phyloP scores from a whole-genome alignment of 2,113 vertebrate species.

The Alexandromys fortis region DNA sequence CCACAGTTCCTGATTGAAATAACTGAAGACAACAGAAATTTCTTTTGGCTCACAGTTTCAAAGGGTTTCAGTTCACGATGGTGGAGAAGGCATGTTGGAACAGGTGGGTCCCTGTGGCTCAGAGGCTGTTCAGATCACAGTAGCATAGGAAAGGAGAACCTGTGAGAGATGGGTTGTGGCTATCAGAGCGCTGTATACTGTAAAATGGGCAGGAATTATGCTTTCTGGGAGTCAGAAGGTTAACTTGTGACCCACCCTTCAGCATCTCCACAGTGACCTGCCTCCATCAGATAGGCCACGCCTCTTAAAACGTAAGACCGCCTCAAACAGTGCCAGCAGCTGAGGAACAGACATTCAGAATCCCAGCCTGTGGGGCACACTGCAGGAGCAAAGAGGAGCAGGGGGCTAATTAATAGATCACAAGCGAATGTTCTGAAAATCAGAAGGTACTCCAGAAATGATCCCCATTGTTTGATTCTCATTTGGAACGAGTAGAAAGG shows the following conservation, averaged over 20 bases:
- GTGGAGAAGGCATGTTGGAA: background rate
- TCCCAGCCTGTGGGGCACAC: too few relatives aligned
- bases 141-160: background rate
- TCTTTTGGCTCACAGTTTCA: background rate
- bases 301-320: background rate
- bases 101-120: background rate
- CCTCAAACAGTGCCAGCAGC: background rate
- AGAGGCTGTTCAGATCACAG: background rate
- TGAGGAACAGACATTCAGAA: background rate
- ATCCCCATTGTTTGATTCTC: background rate
- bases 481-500: background rate
- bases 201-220: too few relatives aligned
- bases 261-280: background rate
- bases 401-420: background rate
- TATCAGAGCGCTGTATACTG: background rate
- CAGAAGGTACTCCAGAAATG: background rate
- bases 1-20: background rate
- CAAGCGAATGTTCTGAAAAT: slow-evolving; percentile 16
- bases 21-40: background rate
- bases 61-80: background rate
- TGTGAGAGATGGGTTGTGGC: background rate
- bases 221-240: background rate
- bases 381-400: background rate
- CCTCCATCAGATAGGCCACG: background rate
- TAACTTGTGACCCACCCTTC: background rate